Percentiles rank a stretch among this genome's conserved stretches.
Conservation (phyloP, 2,797 vertebrate genomes). For the Cheirogaleus major region DNA sequence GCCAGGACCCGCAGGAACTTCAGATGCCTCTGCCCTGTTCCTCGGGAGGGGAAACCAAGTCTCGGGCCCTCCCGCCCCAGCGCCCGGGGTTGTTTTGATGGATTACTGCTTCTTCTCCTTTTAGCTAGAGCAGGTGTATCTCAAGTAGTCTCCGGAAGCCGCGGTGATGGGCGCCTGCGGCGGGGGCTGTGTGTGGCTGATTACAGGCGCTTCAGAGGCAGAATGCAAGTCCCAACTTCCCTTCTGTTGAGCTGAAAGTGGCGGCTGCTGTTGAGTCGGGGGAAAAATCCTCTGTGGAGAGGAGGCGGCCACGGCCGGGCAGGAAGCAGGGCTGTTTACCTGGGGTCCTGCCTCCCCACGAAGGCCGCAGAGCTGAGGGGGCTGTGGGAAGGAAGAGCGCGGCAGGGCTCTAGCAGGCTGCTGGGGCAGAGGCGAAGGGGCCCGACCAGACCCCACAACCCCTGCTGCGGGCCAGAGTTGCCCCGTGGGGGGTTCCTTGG, state of each 20-base stretch:
- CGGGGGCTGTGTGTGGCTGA: constrained; percentile 74
- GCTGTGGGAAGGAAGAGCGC: neutral
- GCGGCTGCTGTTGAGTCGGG: neutral
- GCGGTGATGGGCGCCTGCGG: constrained; percentile 65
- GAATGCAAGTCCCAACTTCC: constrained; percentile 69
- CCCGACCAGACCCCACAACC: neutral
- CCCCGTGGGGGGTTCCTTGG: neutral
- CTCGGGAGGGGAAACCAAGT: neutral
- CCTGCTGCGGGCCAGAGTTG: fast-evolving
- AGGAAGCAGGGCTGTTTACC: constrained; percentile 27
- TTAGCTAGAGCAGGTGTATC: constrained; percentile 80
- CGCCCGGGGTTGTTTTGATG: constrained; percentile 46
- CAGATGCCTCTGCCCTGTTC: neutral
- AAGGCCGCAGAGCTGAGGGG: neutral
- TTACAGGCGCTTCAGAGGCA: constrained; percentile 74
- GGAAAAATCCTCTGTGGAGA: neutral
- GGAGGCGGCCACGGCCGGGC: neutral
- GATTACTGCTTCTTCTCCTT: constrained; percentile 52
- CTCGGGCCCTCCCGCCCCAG: neutral
- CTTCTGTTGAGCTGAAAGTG: constrained; percentile 17
- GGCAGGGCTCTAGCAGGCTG: fast-evolving
- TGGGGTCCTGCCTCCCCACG: neutral
- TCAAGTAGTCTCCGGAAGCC: constrained; percentile 83
- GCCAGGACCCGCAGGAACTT: neutral
- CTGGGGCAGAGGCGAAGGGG: neutral